phyloP scores from a whole-genome alignment of 2,113 vertebrate genomes.

The Rhabdomys dilectus region DNA sequence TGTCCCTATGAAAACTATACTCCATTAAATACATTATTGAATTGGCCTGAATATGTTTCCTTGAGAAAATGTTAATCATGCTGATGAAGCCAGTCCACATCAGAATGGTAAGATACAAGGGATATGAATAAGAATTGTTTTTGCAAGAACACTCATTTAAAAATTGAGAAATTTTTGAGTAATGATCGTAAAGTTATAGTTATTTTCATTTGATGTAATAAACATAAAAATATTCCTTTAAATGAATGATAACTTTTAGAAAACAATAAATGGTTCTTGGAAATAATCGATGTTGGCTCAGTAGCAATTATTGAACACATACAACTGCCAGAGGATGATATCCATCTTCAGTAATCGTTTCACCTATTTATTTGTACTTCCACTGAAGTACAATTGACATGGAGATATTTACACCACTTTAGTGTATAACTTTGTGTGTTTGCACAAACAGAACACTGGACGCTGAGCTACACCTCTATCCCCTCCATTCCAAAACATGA shows the following conservation, averaged over 20 bases:
- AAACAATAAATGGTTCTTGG: neutral
- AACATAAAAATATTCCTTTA: neutral
- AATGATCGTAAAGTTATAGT: neutral
- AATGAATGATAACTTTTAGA: neutral
- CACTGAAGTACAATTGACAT: neutral
- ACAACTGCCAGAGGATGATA: neutral
- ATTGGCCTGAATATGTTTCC: neutral
- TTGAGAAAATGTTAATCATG: neutral
- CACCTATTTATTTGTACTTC: neutral
- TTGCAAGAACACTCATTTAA: neutral
- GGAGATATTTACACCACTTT: neutral
- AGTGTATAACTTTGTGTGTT: neutral
- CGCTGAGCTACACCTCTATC: neutral
- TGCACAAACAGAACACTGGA: neutral
- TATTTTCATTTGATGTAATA: neutral
- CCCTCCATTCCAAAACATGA: neutral
- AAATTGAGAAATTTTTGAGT: neutral
- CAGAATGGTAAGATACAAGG: neutral
- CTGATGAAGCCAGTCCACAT: neutral
- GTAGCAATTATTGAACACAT: neutral
- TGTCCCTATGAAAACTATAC: neutral
- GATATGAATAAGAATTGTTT: neutral
- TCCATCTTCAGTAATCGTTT: neutral
- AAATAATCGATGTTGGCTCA: neutral
- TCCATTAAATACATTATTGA: neutral